Base-by-base conservation (phyloP, 1,140 invertebrate species). In the Pachypeltis micranthus region DNA sequence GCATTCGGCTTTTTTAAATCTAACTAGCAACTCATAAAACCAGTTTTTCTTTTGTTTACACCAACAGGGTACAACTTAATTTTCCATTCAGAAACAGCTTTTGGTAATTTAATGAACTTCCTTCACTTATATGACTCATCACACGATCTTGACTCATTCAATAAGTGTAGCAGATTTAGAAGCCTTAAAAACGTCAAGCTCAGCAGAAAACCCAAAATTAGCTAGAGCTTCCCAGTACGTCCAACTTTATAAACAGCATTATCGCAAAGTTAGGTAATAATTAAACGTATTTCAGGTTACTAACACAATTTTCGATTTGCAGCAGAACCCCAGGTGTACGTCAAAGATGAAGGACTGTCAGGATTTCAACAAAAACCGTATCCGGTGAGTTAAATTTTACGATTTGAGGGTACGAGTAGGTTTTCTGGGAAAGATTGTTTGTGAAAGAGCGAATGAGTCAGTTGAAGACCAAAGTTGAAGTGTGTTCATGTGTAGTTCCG, bases 281-380 rank as follows among this genome's bases (percentile, higher is more conserved):
- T 39, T 39, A 39, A 39, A n/a, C n/a, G n/a, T n/a, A n/a, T n/a
- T n/a, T n/a, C n/a, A n/a, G n/a, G n/a, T 16, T 39, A 39, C 7
- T 39, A 16, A 39, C 31, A 39, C 7, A 16, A 16, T 39, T 39
- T 39, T 39, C 16, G 31, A 10, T 39, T 39, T n/a, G n/a, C 34
- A 66, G 62, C 44, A 58, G 44, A 47, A 12, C 39, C 34, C 7
- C 29, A 65, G n/a, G 63, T 61, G 16, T 23, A 59, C 2, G 29
- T 64, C 1, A 62, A 61, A 19, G 56, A 61, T 63, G 63, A 64
- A 51, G 62, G 55, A 14, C 39, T 19, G 2, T n/a, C 21, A 2
- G 62, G 63, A 25, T 34, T 28, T 34, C 24, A 54, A 21, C 44
- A 29, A 19, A 66, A 59, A 47, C 44, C 24, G 26, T 29, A 31